phyloP scores from a whole-genome alignment of 2,113 vertebrate genomes.

The Syrrhaptes paradoxus region DNA sequence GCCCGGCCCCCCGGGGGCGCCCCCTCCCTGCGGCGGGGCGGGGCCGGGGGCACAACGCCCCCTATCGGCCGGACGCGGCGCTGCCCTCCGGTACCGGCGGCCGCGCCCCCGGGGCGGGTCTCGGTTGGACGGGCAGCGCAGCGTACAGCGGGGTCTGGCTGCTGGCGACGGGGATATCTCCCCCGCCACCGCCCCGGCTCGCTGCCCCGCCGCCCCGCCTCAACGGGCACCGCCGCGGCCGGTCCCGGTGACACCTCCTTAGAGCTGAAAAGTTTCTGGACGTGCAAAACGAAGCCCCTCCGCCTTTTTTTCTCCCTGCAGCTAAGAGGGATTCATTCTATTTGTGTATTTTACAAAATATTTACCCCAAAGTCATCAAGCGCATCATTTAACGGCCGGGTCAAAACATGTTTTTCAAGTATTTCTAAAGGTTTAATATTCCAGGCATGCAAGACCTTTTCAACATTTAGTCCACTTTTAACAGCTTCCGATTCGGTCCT shows the following conservation, averaged over 20 bases:
- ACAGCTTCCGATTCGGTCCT: neutral
- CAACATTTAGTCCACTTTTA: slow-evolving; percentile 30
- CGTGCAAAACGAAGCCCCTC: neutral
- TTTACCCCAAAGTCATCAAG: neutral
- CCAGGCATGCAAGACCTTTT: slow-evolving; percentile 3
- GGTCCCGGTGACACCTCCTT: neutral
- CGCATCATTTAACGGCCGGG: neutral
- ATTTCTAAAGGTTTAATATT: slow-evolving; percentile 20
- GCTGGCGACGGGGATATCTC: neutral
- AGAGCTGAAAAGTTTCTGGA: neutral
- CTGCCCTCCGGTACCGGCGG: neutral
- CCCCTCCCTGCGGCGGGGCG: no score
- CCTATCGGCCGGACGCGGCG: neutral
- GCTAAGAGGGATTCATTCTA: neutral
- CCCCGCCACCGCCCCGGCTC: no score
- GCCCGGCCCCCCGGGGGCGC: no score
- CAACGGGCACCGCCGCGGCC: neutral
- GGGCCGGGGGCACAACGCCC: neutral
- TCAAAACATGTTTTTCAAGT: slow-evolving; percentile 5
- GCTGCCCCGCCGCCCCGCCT: no score
- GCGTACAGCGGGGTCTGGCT: neutral
- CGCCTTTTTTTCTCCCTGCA: no score
- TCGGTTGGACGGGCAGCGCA: neutral
- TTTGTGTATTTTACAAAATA: neutral
- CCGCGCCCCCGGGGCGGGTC: no score